Percentiles rank a stretch among this genome's conserved stretches.
Conservation (phyloP, 2,113 vertebrate species). For the Hemibagrus wyckioides region DNA sequence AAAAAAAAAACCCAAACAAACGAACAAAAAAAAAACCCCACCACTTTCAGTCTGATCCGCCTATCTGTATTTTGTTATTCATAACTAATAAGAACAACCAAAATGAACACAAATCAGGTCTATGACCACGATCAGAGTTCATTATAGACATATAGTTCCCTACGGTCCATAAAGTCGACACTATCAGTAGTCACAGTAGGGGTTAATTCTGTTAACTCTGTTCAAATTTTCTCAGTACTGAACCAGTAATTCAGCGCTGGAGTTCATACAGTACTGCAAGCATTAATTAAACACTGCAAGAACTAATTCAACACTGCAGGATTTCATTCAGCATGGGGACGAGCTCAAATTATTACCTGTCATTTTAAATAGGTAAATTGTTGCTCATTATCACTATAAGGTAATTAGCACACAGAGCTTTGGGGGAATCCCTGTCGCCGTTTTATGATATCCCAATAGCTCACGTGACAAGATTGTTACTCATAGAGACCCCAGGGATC, state of each 20-base stretch:
- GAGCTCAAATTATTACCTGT: neutral
- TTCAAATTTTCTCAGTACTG: neutral
- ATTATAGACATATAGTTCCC: neutral
- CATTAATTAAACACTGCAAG: slow-evolving; percentile 3
- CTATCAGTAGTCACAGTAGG: neutral
- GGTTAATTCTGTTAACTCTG: neutral
- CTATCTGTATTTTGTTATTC: neutral
- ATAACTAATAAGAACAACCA: neutral
- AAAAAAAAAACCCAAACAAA: too few relatives aligned
- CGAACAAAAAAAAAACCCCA: too few relatives aligned
- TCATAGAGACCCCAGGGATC: neutral
- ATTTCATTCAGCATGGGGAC: neutral
- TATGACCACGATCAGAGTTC: neutral
- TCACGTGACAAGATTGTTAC: neutral
- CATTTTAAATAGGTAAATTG: slow-evolving; percentile 8
- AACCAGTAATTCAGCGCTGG: neutral
- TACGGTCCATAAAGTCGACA: neutral
- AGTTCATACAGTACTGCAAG: neutral
- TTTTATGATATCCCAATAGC: neutral
- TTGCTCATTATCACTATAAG: neutral
- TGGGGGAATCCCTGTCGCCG: neutral
- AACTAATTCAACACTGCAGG: neutral
- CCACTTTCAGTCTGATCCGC: neutral
- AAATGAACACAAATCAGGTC: neutral
- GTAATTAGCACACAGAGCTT: slow-evolving; percentile 1